Percentiles rank a stretch among this genome's conserved stretches.
These are phyloP conservation scores for Carettochelys insculpta DNA, from an alignment of 2,113 vertebrate genomes.

Conservation along the genomic window DNA sequence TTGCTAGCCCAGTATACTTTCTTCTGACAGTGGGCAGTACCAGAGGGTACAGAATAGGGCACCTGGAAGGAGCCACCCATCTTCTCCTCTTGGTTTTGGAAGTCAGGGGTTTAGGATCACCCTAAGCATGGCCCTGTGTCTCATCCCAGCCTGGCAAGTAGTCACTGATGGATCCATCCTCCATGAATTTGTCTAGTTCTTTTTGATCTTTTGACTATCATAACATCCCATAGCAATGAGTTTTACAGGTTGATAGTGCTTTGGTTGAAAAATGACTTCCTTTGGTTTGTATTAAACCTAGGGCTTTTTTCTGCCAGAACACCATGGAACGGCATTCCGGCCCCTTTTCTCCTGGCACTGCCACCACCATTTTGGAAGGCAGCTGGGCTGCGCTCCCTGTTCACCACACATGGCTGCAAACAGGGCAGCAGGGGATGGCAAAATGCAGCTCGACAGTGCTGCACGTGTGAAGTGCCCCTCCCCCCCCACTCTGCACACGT, in stretches of 20 bases:
- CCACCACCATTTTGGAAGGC: too few relatives aligned
- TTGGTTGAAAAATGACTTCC: background rate
- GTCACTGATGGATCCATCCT: background rate
- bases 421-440: too few relatives aligned
- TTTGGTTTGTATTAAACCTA: background rate
- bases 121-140: background rate
- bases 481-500: too few relatives aligned
- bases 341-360: too few relatives aligned
- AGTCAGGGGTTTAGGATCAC: background rate
- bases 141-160: background rate
- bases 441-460: too few relatives aligned
- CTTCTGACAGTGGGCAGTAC: background rate
- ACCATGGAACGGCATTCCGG: too few relatives aligned
- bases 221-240: background rate
- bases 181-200: background rate
- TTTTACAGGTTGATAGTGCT: background rate
- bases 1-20: background rate
- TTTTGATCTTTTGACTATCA: background rate
- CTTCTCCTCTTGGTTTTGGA: background rate
- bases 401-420: too few relatives aligned
- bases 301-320: too few relatives aligned
- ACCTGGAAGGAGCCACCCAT: background rate
- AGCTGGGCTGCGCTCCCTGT: too few relatives aligned
- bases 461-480: too few relatives aligned
- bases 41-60: background rate